phyloP scores from a whole-genome alignment of 2,797 vertebrate species.

The Strix occidentalis region DNA sequence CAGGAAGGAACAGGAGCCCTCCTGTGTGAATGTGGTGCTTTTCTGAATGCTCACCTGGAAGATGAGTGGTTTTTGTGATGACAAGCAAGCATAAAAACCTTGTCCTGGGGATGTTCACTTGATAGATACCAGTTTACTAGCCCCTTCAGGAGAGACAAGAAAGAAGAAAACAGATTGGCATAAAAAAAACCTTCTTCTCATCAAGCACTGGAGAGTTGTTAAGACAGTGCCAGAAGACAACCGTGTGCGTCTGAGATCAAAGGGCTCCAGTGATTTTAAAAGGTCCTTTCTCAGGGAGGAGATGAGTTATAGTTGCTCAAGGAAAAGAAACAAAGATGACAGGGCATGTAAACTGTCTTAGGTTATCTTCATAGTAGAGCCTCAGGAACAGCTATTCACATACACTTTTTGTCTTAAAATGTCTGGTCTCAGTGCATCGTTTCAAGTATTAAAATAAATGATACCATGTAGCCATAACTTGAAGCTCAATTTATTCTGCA shows the following conservation, averaged over 20 bases:
- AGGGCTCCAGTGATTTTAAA: neutral
- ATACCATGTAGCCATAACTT: neutral
- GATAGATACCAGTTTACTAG: neutral
- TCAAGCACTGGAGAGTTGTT: neutral
- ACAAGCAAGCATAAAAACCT: neutral
- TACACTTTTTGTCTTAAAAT: neutral
- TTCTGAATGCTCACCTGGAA: neutral
- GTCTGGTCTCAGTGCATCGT: neutral
- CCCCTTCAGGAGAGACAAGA: neutral
- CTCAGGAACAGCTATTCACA: neutral
- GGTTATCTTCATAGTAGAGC: neutral
- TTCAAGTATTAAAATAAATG: neutral
- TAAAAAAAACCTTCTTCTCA: neutral
- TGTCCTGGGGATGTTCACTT: neutral
- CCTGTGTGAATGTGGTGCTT: neutral
- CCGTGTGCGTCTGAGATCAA: neutral
- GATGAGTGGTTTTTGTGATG: neutral
- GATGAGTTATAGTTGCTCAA: neutral
- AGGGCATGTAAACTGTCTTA: neutral
- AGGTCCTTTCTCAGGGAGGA: neutral
- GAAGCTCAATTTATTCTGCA: neutral
- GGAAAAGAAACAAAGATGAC: neutral
- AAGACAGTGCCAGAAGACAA: neutral
- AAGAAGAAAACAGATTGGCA: neutral
- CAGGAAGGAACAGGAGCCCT: neutral